Percentiles rank a stretch among this genome's conserved stretches.
Evolutionary conservation across 2,888 invertebrate genomes (phyloP).

Genomic region (Drosophila greeni): DNA sequence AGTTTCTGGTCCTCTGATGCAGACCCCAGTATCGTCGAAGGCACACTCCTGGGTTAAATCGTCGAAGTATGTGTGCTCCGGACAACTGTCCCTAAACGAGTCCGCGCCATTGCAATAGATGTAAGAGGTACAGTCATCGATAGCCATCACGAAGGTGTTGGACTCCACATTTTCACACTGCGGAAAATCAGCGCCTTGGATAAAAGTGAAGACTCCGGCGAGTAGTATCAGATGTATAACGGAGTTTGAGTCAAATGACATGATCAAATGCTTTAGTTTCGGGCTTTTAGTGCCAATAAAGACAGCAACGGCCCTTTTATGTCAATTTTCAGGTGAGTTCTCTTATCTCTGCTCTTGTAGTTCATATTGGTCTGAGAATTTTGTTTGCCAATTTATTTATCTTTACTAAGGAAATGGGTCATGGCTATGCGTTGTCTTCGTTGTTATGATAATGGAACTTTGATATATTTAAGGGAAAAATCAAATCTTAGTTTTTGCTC

Average conservation of each 20-base stretch:
- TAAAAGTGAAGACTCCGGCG: background rate
- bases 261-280: background rate
- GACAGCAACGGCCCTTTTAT: constrained; percentile 25
- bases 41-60: constrained; percentile 57
- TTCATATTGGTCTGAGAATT: constrained; percentile 9
- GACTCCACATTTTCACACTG: constrained; percentile 50
- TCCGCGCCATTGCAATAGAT: constrained; percentile 66
- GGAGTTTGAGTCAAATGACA: background rate
- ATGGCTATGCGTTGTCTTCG: constrained; percentile 28
- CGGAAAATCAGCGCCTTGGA: constrained; percentile 49
- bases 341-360: constrained; percentile 24
- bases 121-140: constrained; percentile 64
- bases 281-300: background rate
- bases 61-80: constrained; percentile 66
- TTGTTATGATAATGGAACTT: background rate
- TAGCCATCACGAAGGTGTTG: constrained; percentile 57
- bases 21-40: constrained; percentile 60
- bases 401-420: constrained; percentile 24
- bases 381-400: constrained; percentile 16
- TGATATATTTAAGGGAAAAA: background rate
- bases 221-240: constrained; percentile 43
- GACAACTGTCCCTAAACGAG: constrained; percentile 66
- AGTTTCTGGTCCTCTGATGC: constrained; percentile 21
- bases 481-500: background rate
- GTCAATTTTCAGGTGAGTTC: constrained; percentile 13